phyloP scores from a whole-genome alignment of 2,888 invertebrate genomes.

The Polyploca ridens region DNA sequence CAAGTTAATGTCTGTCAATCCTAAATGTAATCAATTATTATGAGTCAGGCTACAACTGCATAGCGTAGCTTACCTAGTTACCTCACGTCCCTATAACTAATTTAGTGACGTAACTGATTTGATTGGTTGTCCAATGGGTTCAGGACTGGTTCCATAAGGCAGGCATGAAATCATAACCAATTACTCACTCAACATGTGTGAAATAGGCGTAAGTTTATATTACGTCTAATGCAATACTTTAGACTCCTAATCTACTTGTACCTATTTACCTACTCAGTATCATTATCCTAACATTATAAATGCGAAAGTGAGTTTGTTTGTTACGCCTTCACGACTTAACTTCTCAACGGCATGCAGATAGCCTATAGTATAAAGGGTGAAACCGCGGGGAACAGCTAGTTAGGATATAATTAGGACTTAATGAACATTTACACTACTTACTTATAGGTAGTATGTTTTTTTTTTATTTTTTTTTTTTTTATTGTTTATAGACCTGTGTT shows the following conservation, averaged over 20 bases:
- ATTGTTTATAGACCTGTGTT: too few relatives aligned
- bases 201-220: too few relatives aligned
- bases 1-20: not conserved
- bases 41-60: conserved; percentile 39
- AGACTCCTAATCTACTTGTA: not conserved
- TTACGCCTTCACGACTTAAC: too few relatives aligned
- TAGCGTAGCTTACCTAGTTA: conserved; percentile 38
- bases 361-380: too few relatives aligned
- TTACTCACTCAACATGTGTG: conserved; percentile 28
- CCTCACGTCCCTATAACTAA: conserved; percentile 51
- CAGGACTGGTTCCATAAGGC: conserved; percentile 44
- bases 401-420: too few relatives aligned
- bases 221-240: not conserved
- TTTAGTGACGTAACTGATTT: conserved; percentile 47
- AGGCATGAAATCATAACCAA: conserved; percentile 48
- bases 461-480: too few relatives aligned
- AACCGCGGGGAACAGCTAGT: too few relatives aligned
- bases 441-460: too few relatives aligned
- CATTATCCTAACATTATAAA: too few relatives aligned
- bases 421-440: too few relatives aligned
- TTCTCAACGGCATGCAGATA: too few relatives aligned
- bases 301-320: too few relatives aligned
- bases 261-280: not conserved
- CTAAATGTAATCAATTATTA: not conserved
- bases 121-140: conserved; percentile 45